A percentile compares a stretch with the other conserved stretches of the same genome.
Conservation (phyloP, 2,797 vertebrate genomes). For the Ammospiza maritima region DNA sequence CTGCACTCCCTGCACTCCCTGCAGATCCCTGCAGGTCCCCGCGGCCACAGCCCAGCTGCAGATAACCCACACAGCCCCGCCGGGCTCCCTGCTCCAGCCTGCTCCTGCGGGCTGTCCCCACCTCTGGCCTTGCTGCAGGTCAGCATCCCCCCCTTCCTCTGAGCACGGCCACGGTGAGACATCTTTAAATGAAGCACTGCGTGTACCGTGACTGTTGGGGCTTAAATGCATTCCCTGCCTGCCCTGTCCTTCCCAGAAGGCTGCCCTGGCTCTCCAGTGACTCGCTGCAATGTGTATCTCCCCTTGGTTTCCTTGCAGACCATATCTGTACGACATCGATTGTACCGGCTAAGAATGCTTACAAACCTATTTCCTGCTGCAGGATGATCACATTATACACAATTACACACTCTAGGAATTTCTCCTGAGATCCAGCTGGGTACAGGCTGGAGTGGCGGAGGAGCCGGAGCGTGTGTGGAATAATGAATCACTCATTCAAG, state of each 20-base stretch:
- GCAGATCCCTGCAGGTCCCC: no score
- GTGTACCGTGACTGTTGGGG: background rate
- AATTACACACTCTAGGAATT: conserved; percentile 57
- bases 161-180: background rate
- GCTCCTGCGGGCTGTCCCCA: background rate
- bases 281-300: background rate
- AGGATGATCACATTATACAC: conserved; percentile 42
- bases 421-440: conserved; percentile 45
- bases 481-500: conserved; percentile 49
- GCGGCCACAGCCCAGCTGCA: background rate
- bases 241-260: background rate
- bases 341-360: conserved; percentile 36
- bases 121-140: background rate
- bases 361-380: conserved; percentile 46
- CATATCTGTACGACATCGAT: conserved; percentile 26
- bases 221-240: background rate
- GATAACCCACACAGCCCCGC: accelerated
- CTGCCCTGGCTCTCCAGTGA: background rate
- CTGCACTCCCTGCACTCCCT: no score
- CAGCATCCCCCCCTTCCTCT: background rate
- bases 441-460: conserved; percentile 21
- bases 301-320: background rate
- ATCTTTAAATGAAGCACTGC: background rate
- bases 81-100: background rate
- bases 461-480: background rate